Evolutionary conservation across 2,888 invertebrate species (phyloP).

Genomic region (Dorcus parallelipipedus): DNA sequence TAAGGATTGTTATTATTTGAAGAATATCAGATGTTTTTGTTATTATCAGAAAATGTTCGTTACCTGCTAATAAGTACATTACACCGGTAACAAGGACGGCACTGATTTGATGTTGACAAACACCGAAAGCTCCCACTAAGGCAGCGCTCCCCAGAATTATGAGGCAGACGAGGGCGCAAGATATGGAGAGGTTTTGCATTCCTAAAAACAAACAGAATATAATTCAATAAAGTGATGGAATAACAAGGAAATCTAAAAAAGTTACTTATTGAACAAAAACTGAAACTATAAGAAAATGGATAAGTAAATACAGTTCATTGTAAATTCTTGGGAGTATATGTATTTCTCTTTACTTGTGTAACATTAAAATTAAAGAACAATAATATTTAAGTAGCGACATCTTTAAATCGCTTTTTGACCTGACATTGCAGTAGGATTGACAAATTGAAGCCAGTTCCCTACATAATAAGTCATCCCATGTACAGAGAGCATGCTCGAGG

Average conservation of each 20-base stretch:
- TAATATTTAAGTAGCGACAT: too few species aligned
- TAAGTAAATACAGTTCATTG: background rate
- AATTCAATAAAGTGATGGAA: background rate
- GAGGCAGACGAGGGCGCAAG: slow-evolving; percentile 87
- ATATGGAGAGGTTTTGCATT: slow-evolving; percentile 94
- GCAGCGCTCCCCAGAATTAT: slow-evolving; percentile 86
- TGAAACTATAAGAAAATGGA: background rate
- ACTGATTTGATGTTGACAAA: slow-evolving; percentile 88
- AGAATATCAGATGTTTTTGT: background rate
- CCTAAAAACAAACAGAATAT: slow-evolving; percentile 54
- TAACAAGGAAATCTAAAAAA: background rate
- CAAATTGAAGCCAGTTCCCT: too few species aligned
- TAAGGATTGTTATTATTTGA: background rate
- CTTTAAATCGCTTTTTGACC: too few species aligned
- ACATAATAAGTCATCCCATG: too few species aligned
- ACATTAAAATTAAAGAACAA: too few species aligned
- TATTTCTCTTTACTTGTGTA: too few species aligned
- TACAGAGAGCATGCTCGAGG: too few species aligned
- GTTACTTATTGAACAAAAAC: background rate
- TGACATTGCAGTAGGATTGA: too few species aligned
- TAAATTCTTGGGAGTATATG: too few species aligned
- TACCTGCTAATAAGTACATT: slow-evolving; percentile 90
- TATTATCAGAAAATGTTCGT: slow-evolving; percentile 19
- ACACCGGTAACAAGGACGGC: slow-evolving; percentile 92
- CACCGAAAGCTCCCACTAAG: slow-evolving; percentile 83